Evolutionary conservation across 2,888 invertebrate genomes (phyloP), one percentile per base, ranked within the genome.

Genomic region (Pterobdella sp.): DNA sequence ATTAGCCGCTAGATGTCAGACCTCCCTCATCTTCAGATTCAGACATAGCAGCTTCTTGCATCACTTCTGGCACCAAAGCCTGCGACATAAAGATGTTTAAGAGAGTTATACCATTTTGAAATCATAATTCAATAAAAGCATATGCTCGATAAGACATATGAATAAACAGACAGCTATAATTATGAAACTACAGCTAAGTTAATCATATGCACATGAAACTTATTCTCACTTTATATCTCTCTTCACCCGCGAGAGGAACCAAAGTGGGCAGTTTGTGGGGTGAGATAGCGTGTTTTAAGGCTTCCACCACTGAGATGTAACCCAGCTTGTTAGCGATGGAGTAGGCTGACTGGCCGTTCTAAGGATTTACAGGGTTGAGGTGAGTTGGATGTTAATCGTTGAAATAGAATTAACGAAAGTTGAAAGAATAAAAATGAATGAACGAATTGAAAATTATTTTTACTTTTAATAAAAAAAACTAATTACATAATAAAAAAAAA

Each of bases 21-120:
- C 94, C 94, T 86, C 95, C 96, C 88, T 99, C 98, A 84, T 99
- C 98, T 84, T 99, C 98, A 0, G 95, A 96, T 85, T 99, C 98
- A 1, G 78, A 95, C 91, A 99, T 94, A 85, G 97, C 94, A 0
- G 95, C 94, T 85, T 99, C 98, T 80, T 97, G 93, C 97, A 99
- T 98, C 18, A 93, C 93, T 85, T 99, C 98, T 0, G 98, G 98
- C 1, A 96, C 94, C 76, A 96, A n/a, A 56, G 26, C 60, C 93
- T 56, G 3, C 4, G 60, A 56, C 4, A 56, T n/a, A n/a, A n/a
- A n/a, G n/a, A n/a, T n/a, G n/a, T n/a, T n/a, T n/a, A n/a, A n/a
- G n/a, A n/a, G n/a, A n/a, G n/a, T n/a, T n/a, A n/a, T n/a, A n/a
- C n/a, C n/a, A n/a, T n/a, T n/a, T n/a, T n/a, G n/a, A n/a, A n/a